Evolutionary conservation across 2,113 vertebrate genomes (phyloP), one percentile per base, ranked within the genome.

Genomic region (Ptychochromis oligacanthus): DNA sequence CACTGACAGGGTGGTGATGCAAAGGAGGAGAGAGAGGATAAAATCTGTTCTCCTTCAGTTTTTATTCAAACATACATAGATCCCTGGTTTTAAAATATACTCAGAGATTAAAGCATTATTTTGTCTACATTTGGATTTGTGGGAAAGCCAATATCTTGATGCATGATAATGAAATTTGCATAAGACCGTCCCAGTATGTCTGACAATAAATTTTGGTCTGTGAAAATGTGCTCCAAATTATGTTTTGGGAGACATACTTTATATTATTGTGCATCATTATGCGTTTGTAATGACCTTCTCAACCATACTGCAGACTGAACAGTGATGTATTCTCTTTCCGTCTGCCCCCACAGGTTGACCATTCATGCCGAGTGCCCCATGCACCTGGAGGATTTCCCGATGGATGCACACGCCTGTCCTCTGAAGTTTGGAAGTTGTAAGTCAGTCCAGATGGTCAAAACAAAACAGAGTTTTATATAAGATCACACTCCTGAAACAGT

Each of bases 371-470:
- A 99, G 93, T 99, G 98, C 76, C 98, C 98, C 57, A 99, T 99
- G 98, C 98, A 99, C 91, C 95, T 99, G 93, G 98, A 99, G 92
- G 98, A 99, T 88, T 99, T 99, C 93, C 98, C 98, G 0, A 99
- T 99, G 98, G 98, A 99, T 36, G 97, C 98, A 24, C 98, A 99
- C 2, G 98, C 97, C 75, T 99, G 98, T 91, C 98, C 98, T 1
- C 95, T 99, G 85, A 99, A 99, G 94, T 99, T 99, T 88, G 98
- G 98, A 94, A 99, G 98, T 94, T 99, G 98, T 99, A 95, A 95
- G 98, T 99, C 70, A 79, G 40, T 72, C 31, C 60, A 84, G 74
- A 87, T 89, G 79, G 61, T 79, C 72, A 56, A 54, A 72, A 28
- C 8, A 38, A 58, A 80, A 79, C 38, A 62, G 54, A 80, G 28